Conservation (phyloP, 2,888 invertebrate species). For the Drosophila rubida region DNA sequence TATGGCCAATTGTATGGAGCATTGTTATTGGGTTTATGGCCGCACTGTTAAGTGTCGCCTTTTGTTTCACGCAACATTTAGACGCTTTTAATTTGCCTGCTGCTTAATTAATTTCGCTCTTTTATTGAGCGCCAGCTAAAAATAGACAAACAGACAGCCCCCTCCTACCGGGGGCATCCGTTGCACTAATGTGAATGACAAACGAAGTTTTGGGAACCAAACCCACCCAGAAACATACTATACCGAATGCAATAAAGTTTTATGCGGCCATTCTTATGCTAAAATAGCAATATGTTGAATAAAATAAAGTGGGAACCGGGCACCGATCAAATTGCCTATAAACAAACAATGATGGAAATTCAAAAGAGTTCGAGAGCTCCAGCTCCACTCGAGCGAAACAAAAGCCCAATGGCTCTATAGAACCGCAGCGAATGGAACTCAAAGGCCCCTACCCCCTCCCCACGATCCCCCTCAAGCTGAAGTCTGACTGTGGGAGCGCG, state of each 20-base stretch:
- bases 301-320: conserved; percentile 31
- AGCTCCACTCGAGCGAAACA: conserved; percentile 57
- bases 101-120: conserved; percentile 61
- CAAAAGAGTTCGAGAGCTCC: conserved; percentile 40
- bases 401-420: conserved; percentile 75
- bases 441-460: conserved; percentile 8
- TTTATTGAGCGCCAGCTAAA: conserved; percentile 38
- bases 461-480: conserved; percentile 14
- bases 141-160: too few species aligned
- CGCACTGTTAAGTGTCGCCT: conserved; percentile 46
- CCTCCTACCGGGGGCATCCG: conserved; percentile 39
- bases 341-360: conserved; percentile 70
- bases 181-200: conserved; percentile 33
- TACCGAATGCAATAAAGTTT: conserved; percentile 62
- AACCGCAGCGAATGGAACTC: conserved; percentile 55
- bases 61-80: conserved; percentile 45
- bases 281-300: conserved; percentile 29
- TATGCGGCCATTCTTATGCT: conserved; percentile 73
- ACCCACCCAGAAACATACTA: conserved; percentile 54
- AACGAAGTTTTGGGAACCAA: conserved; percentile 25
- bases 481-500: conserved; percentile 71
- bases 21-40: conserved; percentile 56
- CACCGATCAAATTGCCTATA: conserved; percentile 62
- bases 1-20: conserved; percentile 52
- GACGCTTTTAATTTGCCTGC: conserved; percentile 53